Evolutionary conservation across 2,797 vertebrate species (phyloP).

Genomic region (Cheirogaleus major): DNA sequence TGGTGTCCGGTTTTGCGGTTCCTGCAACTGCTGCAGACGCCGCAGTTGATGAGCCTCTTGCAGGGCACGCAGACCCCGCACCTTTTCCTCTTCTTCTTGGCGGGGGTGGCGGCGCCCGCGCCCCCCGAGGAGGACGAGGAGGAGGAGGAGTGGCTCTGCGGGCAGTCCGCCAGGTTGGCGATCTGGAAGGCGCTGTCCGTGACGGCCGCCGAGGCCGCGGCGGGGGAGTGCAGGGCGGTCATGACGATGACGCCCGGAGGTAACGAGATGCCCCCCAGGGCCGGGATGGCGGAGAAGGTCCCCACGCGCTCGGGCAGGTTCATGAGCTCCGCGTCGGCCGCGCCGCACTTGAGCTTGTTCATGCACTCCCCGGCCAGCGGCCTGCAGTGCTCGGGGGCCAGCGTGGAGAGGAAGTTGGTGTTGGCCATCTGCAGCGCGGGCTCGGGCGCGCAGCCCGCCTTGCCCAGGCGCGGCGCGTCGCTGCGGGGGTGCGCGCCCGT

Average conservation of each 20-base stretch:
- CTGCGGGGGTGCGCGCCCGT: slow-evolving; percentile 94
- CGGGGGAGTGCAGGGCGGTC: slow-evolving; percentile 99
- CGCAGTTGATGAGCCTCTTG: slow-evolving; percentile 99
- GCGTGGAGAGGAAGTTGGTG: slow-evolving; percentile 97
- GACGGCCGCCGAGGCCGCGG: slow-evolving; percentile 97
- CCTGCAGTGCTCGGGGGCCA: slow-evolving; percentile 98
- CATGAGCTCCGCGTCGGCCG: slow-evolving; percentile 97
- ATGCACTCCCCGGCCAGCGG: slow-evolving; percentile 97
- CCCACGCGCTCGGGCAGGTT: slow-evolving; percentile 98
- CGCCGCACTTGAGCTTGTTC: slow-evolving; percentile 99
- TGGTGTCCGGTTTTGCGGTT: slow-evolving; percentile 99
- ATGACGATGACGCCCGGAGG: slow-evolving; percentile 99
- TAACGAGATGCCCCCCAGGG: slow-evolving; percentile 98
- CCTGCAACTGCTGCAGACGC: slow-evolving; percentile 99
- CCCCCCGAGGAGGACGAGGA: slow-evolving; percentile 85
- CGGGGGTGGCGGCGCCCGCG: slow-evolving; percentile 92
- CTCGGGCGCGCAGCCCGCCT: slow-evolving; percentile 94
- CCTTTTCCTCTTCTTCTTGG: slow-evolving; percentile 99
- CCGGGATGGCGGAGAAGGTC: slow-evolving; percentile 97
- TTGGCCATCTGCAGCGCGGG: slow-evolving; percentile 97
- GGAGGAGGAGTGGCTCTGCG: slow-evolving; percentile 93
- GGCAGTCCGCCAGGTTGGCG: slow-evolving; percentile 99
- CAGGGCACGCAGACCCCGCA: slow-evolving; percentile 98
- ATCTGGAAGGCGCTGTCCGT: slow-evolving; percentile 99
- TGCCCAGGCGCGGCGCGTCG: slow-evolving; percentile 95